These are phyloP conservation scores for Drosophila tripunctata DNA, from an alignment of 2,888 invertebrate genomes.

Conservation along the genomic window DNA sequence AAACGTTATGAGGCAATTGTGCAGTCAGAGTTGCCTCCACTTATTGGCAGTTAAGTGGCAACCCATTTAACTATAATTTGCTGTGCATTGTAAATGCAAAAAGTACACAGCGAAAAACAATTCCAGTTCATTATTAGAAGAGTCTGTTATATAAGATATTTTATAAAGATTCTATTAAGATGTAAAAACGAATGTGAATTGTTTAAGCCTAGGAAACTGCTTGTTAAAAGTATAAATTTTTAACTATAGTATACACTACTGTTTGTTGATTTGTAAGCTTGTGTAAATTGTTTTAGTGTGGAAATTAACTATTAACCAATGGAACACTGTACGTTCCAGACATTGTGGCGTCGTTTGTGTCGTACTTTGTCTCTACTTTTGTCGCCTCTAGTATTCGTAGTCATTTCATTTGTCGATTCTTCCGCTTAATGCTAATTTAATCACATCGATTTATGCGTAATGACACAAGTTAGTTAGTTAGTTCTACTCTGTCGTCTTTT, in stretches of 20 bases:
- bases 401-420: conserved; percentile 14
- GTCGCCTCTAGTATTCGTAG: conserved; percentile 3
- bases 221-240: no score
- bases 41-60: conserved; percentile 57
- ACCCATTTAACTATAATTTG: conserved; percentile 66
- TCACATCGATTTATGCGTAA: conserved; percentile 61
- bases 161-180: no score
- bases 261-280: conserved; percentile 11
- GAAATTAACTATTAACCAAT: conserved; percentile 10
- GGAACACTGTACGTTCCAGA: conserved; percentile 44
- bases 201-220: no score
- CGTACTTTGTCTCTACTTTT: neutral
- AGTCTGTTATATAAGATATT: no score
- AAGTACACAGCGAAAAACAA: no score
- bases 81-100: conserved; percentile 42
- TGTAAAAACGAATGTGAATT: no score
- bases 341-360: conserved; percentile 58
- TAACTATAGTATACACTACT: no score
- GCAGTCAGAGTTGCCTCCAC: conserved; percentile 14
- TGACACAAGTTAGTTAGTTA: no score
- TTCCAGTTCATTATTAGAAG: no score
- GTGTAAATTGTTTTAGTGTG: conserved; percentile 20
- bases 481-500: conserved; percentile 9
- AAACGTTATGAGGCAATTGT: neutral
- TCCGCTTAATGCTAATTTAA: conserved; percentile 51